These are phyloP conservation scores for Agriopis aurantiaria DNA, from an alignment of 2,888 invertebrate genomes.

Conservation along the genomic window DNA sequence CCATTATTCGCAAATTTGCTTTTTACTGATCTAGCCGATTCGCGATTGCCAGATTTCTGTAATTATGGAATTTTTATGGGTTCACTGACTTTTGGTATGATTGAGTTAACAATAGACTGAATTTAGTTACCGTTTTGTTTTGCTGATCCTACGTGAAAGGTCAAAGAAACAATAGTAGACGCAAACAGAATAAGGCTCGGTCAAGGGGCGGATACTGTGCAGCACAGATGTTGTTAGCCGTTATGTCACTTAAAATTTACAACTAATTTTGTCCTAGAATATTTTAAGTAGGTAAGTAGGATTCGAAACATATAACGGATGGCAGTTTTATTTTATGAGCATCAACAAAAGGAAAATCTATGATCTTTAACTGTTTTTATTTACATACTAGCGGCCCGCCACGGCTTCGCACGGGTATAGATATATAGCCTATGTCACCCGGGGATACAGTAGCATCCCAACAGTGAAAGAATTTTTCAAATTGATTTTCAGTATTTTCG, in stretches of 20 bases:
- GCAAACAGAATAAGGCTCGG: neutral
- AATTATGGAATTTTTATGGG: constrained; percentile 16
- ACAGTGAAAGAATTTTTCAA: too few species aligned
- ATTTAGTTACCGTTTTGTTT: constrained; percentile 30
- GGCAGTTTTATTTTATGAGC: neutral
- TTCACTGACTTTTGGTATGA: constrained; percentile 26
- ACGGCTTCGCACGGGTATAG: too few species aligned
- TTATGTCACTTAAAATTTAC: constrained; percentile 5
- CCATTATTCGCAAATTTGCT: constrained; percentile 32
- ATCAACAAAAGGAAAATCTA: neutral
- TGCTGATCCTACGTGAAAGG: constrained; percentile 29
- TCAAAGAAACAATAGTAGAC: constrained; percentile 11
- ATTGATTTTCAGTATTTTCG: too few species aligned
- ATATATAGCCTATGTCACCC: too few species aligned
- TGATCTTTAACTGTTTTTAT: too few species aligned
- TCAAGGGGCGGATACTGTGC: constrained; percentile 7
- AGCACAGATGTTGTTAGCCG: neutral
- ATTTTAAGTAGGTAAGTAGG: constrained; percentile 13
- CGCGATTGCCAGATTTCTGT: neutral
- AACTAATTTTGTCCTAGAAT: neutral
- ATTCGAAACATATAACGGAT: constrained; percentile 1
- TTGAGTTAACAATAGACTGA: constrained; percentile 12
- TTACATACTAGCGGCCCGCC: too few species aligned
- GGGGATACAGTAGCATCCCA: too few species aligned
- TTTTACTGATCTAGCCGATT: constrained; percentile 15